Conservation (phyloP, 2,888 invertebrate species). For the Zygaena filipendulae region DNA sequence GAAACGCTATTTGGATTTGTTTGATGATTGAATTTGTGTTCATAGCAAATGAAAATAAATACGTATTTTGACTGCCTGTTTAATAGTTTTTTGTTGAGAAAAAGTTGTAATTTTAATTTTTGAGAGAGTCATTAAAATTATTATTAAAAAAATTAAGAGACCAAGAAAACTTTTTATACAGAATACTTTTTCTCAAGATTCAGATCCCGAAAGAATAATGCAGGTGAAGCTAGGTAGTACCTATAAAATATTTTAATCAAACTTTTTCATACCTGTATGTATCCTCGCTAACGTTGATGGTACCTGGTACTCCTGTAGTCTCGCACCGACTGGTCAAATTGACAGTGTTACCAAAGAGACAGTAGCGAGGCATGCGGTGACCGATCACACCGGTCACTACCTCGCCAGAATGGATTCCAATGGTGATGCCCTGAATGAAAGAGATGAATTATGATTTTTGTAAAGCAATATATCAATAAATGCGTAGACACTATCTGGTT, state of each 20-base stretch:
- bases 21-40: conserved; percentile 68
- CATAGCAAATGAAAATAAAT: too few species aligned
- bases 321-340: conserved; percentile 94
- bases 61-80: conserved; percentile 6
- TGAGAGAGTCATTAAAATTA: too few species aligned
- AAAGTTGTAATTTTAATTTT: conserved; percentile 1
- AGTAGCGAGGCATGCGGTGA: conserved; percentile 93
- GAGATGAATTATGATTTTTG: too few species aligned
- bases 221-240: too few species aligned
- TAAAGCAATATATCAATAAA: too few species aligned
- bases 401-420: conserved; percentile 94
- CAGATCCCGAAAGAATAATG: too few species aligned
- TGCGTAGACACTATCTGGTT: too few species aligned
- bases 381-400: conserved; percentile 96
- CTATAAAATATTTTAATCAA: too few species aligned
- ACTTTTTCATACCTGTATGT: conserved; percentile 82
- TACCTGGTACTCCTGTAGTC: conserved; percentile 89
- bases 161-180: background rate
- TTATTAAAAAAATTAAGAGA: background rate
- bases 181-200: too few species aligned
- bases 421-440: conserved; percentile 82
- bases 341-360: conserved; percentile 94
- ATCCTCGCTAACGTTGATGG: conserved; percentile 91
- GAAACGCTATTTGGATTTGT: conserved; percentile 78
- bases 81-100: background rate